phyloP scores from a whole-genome alignment of 2,888 invertebrate genomes.

The Liopterus haemorrhoidalis region DNA sequence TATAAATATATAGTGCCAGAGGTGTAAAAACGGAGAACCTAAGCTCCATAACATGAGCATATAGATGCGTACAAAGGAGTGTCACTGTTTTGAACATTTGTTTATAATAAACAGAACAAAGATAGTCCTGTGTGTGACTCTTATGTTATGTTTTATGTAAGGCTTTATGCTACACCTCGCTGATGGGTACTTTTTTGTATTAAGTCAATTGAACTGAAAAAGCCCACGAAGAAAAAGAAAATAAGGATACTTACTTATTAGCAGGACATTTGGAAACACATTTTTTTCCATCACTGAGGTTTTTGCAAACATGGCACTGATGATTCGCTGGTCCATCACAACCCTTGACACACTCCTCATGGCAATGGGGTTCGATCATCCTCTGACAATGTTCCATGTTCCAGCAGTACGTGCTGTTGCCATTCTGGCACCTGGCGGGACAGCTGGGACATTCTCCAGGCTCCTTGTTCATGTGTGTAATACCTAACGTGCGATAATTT shows the following conservation, averaged over 20 bases:
- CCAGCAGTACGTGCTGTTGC: slow-evolving; percentile 46
- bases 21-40: no score
- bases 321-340: slow-evolving; percentile 52
- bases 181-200: no score
- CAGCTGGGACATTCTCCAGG: slow-evolving; percentile 30
- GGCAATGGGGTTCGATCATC: slow-evolving; percentile 53
- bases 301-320: slow-evolving; percentile 64
- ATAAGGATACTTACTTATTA: slow-evolving; percentile 53
- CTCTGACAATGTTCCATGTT: slow-evolving; percentile 49
- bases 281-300: slow-evolving; percentile 44
- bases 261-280: slow-evolving; percentile 54
- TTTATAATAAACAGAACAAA: no score
- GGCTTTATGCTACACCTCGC: no score
- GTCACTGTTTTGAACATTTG: no score
- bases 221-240: no score
- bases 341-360: slow-evolving; percentile 73
- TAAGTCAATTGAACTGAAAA: no score
- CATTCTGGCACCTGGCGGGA: slow-evolving; percentile 39
- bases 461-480: slow-evolving; percentile 11
- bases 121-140: no score
- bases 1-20: no score
- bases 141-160: no score
- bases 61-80: no score
- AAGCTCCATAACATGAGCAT: no score
- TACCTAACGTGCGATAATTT: slow-evolving; percentile 37